These are phyloP conservation scores for Microcaecilia unicolor DNA, from an alignment of 2,797 vertebrate genomes.

Conservation along the genomic window DNA sequence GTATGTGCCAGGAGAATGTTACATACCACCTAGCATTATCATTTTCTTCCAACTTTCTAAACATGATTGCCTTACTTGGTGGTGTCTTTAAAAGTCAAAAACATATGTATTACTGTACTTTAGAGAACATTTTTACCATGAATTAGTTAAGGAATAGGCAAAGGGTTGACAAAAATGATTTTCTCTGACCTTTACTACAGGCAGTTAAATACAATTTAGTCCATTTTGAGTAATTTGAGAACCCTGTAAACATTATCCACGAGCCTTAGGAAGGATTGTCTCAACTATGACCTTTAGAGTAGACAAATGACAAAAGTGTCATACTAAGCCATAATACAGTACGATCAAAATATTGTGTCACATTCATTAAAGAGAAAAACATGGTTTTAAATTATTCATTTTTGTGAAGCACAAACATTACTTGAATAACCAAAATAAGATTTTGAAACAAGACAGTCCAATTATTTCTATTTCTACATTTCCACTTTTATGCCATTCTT, in stretches of 20 bases:
- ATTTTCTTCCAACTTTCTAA: slow-evolving; percentile 3
- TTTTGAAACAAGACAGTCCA: not conserved
- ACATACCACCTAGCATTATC: not conserved
- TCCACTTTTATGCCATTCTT: too few relatives aligned
- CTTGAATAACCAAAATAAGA: fast-evolving
- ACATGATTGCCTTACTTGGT: not conserved
- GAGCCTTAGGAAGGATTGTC: slow-evolving; percentile 31
- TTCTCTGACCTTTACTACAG: slow-evolving; percentile 48
- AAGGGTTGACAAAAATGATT: slow-evolving; percentile 37
- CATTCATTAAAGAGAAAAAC: slow-evolving; percentile 14
- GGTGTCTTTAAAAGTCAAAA: slow-evolving; percentile 16
- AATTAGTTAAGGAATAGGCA: slow-evolving; percentile 25
- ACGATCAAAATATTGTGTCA: slow-evolving; percentile 29
- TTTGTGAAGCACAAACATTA: not conserved
- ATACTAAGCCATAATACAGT: slow-evolving; percentile 30
- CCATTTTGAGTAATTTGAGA: slow-evolving; percentile 55
- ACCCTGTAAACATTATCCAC: slow-evolving; percentile 45
- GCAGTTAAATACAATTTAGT: slow-evolving; percentile 49
- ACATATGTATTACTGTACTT: slow-evolving; percentile 17
- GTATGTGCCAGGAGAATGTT: not conserved
- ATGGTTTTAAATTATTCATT: not conserved
- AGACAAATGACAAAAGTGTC: slow-evolving; percentile 27
- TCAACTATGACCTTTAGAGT: slow-evolving; percentile 47
- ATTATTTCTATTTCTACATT: not conserved
- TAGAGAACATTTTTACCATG: slow-evolving; percentile 22